Conservation (phyloP, 2,888 invertebrate genomes). For the Meteorus cinctellus region DNA sequence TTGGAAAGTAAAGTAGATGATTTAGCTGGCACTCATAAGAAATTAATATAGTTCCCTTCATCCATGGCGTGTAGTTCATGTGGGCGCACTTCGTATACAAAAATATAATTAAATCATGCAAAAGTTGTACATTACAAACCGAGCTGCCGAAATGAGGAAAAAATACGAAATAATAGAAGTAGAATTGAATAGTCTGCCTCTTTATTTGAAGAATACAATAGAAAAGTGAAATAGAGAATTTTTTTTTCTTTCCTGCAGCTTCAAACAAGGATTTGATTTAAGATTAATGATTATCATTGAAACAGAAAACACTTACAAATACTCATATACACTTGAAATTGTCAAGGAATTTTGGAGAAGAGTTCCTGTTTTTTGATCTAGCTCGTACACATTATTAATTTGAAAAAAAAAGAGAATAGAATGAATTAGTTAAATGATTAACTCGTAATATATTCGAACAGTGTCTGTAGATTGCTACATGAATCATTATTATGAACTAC, state of each 20-base stretch:
- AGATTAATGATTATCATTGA: neutral
- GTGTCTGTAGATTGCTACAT: conserved; percentile 19
- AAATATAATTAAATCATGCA: conserved; percentile 26
- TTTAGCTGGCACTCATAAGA: conserved; percentile 33
- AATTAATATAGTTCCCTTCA: conserved; percentile 32
- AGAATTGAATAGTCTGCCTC: neutral
- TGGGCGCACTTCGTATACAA: conserved; percentile 22
- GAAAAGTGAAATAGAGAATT: neutral
- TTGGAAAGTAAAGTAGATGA: conserved; percentile 53
- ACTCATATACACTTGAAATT: conserved; percentile 24
- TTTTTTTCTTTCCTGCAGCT: neutral
- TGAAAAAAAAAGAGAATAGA: neutral
- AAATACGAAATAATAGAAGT: neutral
- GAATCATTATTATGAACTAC: conserved; percentile 13
- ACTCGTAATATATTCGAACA: conserved; percentile 19
- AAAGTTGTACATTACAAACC: conserved; percentile 12
- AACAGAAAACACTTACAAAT: conserved; percentile 19
- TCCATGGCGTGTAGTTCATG: conserved; percentile 26
- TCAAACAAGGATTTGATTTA: conserved; percentile 26
- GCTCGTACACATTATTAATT: conserved; percentile 40
- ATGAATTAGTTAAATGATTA: conserved; percentile 1
- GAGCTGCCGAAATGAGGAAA: conserved; percentile 19
- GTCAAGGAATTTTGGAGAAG: conserved; percentile 45
- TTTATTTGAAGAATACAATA: neutral
- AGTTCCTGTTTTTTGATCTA: conserved; percentile 39